Percentiles rank a stretch among this genome's conserved stretches.
These are phyloP conservation scores for Pogonophryne albipinna DNA, from an alignment of 2,797 vertebrate genomes.

Conservation along the genomic window DNA sequence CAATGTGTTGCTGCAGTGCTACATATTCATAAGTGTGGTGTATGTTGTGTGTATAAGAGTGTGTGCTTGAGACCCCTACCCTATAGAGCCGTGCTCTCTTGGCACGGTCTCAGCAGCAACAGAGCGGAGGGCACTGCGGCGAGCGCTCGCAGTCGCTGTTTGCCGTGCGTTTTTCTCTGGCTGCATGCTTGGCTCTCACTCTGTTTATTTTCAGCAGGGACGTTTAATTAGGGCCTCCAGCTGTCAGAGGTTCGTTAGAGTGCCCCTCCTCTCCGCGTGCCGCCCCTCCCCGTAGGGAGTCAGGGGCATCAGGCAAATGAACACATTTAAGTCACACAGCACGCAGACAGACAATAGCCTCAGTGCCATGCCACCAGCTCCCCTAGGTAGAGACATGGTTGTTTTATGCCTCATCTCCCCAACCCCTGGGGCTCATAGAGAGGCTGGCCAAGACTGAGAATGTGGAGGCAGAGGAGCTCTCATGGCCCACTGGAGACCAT, in stretches of 20 bases:
- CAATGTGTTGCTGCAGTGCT: slow-evolving; percentile 70
- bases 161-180: slow-evolving; percentile 62
- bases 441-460: slow-evolving; percentile 77
- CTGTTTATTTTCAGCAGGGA: slow-evolving; percentile 88
- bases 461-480: slow-evolving; percentile 68
- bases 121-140: slow-evolving; percentile 67
- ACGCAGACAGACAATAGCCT: slow-evolving; percentile 81
- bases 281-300: slow-evolving; percentile 74
- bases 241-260: slow-evolving; percentile 88
- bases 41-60: slow-evolving; percentile 7
- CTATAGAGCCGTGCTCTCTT: slow-evolving; percentile 71
- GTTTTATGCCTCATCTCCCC: slow-evolving; percentile 83
- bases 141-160: slow-evolving; percentile 66
- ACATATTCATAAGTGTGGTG: slow-evolving; percentile 71
- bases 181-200: slow-evolving; percentile 80
- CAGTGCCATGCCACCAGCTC: slow-evolving; percentile 75
- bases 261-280: slow-evolving; percentile 80
- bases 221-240: slow-evolving; percentile 91
- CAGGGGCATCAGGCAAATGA: slow-evolving; percentile 84
- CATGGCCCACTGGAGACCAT: slow-evolving; percentile 67
- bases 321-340: slow-evolving; percentile 87
- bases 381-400: slow-evolving; percentile 81
- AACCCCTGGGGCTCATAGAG: slow-evolving; percentile 78
- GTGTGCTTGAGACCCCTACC: slow-evolving; percentile 64
- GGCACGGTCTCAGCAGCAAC: slow-evolving; percentile 69